A percentile compares a stretch with the other conserved stretches of the same genome.
phyloP scores from a whole-genome alignment of 2,797 vertebrate genomes.

The Aphelocoma californica region DNA sequence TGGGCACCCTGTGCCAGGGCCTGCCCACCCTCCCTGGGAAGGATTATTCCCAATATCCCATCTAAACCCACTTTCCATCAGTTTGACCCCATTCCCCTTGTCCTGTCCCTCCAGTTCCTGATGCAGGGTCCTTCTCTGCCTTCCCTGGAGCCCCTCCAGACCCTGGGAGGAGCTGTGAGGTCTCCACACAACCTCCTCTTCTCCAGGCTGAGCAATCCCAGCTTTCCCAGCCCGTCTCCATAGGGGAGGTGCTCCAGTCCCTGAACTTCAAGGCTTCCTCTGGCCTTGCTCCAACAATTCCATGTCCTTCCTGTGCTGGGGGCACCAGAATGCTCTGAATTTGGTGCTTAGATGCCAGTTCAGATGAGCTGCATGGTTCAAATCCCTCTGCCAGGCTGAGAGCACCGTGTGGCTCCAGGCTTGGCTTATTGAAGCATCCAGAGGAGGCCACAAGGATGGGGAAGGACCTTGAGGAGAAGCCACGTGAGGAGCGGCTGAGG shows the following conservation, averaged over 20 bases:
- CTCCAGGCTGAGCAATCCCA: background rate
- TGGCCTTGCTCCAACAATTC: background rate
- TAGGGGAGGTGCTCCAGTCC: background rate
- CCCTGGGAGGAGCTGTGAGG: background rate
- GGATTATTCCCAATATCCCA: background rate
- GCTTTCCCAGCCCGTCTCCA: background rate
- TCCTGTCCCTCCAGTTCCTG: background rate
- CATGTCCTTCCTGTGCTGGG: background rate
- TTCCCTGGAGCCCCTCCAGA: background rate
- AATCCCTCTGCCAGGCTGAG: background rate
- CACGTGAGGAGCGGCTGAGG: background rate
- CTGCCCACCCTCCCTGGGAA: too few species aligned
- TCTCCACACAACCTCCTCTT: background rate
- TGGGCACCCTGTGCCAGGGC: too few species aligned
- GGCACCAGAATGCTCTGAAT: background rate
- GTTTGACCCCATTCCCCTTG: background rate
- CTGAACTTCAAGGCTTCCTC: background rate
- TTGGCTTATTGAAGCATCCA: background rate
- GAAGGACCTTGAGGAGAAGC: background rate
- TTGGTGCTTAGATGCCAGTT: background rate
- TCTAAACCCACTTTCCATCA: fast-evolving
- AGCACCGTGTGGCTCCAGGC: background rate
- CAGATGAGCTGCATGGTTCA: too few species aligned
- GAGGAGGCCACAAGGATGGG: background rate
- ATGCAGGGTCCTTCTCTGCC: background rate